These are phyloP conservation scores for Deroplatys truncata DNA, from an alignment of 2,888 invertebrate genomes.

Conservation along the genomic window DNA sequence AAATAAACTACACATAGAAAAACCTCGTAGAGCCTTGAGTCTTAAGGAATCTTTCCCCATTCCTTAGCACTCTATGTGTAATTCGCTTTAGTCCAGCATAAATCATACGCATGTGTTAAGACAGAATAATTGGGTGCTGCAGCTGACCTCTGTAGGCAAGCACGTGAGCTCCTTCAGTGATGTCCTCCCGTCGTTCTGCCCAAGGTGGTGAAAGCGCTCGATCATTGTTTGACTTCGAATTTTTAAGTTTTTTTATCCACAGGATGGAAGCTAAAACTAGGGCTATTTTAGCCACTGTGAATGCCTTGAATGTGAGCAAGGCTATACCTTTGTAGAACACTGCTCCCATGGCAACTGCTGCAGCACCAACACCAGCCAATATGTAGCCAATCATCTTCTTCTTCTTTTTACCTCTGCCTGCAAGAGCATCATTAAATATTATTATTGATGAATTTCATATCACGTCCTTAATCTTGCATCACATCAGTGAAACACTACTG, in stretches of 20 bases:
- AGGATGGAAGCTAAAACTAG: slow-evolving; percentile 68
- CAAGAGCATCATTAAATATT: background rate
- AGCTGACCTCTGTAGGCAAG: slow-evolving; percentile 20
- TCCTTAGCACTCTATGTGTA: no score
- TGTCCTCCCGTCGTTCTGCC: background rate
- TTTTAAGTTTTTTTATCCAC: slow-evolving; percentile 65
- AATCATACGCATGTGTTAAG: no score
- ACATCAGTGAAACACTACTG: no score
- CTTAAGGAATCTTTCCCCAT: no score
- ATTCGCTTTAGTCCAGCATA: no score
- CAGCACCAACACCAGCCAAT: slow-evolving; percentile 42
- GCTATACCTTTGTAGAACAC: slow-evolving; percentile 66
- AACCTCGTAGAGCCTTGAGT: no score
- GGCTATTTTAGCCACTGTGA: slow-evolving; percentile 69
- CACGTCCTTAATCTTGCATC: background rate
- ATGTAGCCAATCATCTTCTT: slow-evolving; percentile 40
- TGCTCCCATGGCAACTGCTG: slow-evolving; percentile 63
- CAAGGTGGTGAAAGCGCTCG: no score
- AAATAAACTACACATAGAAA: no score
- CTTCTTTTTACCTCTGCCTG: slow-evolving; percentile 24
- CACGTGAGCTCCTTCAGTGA: slow-evolving; percentile 8
- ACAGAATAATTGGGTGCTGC: background rate
- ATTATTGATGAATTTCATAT: background rate
- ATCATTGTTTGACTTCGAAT: background rate
- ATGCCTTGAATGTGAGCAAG: slow-evolving; percentile 65